These are phyloP conservation scores for Lamellibrachia satsuma DNA, from an alignment of 2,888 invertebrate genomes.

Conservation along the genomic window DNA sequence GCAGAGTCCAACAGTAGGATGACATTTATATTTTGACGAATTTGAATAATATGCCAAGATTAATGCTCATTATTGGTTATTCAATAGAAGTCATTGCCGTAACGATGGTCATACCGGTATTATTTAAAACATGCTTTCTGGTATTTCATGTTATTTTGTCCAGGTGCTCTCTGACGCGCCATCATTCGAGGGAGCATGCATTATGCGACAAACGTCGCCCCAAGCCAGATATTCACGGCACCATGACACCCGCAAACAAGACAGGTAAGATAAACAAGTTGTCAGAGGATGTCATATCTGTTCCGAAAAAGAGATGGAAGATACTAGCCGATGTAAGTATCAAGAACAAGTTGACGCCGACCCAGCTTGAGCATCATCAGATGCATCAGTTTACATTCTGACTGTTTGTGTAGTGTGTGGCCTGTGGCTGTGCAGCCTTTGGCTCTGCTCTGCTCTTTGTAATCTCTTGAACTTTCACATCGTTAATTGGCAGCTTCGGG, in stretches of 20 bases:
- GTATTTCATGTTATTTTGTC: not conserved
- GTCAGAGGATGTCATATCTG: not conserved
- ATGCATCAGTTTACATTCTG: not conserved
- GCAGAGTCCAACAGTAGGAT: not conserved
- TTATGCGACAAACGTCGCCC: not conserved
- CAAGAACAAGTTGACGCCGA: not conserved
- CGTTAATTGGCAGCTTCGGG: no score
- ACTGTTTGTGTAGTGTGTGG: no score
- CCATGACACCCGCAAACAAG: constrained; percentile 2
- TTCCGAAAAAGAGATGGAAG: constrained; percentile 27
- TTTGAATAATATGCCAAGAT: not conserved
- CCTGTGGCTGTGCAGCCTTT: no score
- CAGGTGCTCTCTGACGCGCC: not conserved
- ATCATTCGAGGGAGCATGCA: not conserved
- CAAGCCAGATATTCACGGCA: not conserved
- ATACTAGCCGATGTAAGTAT: constrained; percentile 23
- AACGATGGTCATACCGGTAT: constrained; percentile 7
- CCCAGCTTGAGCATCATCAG: not conserved
- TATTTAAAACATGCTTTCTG: no score
- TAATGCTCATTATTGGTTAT: not conserved
- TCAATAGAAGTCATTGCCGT: not conserved
- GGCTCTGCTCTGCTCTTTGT: no score
- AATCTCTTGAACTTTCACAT: no score
- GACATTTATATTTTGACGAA: not conserved
- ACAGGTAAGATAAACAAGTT: not conserved